Evolutionary conservation across 2,113 vertebrate species (phyloP).

Genomic region (Brevimyrus niger): DNA sequence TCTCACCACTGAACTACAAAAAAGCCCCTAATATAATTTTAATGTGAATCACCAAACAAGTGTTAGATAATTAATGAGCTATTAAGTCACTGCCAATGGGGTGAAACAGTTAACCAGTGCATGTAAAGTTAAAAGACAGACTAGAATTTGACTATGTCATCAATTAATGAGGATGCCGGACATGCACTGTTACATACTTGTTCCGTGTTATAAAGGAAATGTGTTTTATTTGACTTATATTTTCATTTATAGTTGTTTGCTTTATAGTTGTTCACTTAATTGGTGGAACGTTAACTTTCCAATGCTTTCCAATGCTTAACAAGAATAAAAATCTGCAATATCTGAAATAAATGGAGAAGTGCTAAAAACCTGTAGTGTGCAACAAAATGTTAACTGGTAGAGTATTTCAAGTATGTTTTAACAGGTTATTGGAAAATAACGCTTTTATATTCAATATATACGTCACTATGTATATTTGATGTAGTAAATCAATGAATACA

Average conservation of each 20-base stretch:
- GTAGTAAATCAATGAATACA: background rate
- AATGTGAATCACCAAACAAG: background rate
- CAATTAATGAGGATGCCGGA: no score
- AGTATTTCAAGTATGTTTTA: background rate
- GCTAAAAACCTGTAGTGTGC: background rate
- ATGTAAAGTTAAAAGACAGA: background rate
- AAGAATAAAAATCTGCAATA: background rate
- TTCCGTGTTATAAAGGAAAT: background rate
- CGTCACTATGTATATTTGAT: background rate
- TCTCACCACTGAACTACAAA: background rate
- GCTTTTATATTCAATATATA: background rate
- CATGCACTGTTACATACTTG: no score
- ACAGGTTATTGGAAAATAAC: background rate
- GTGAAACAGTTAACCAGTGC: background rate
- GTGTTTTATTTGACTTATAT: no score
- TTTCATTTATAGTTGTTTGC: background rate
- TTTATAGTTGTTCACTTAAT: background rate
- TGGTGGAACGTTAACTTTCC: no score
- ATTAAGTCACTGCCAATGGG: background rate
- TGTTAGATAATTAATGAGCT: background rate
- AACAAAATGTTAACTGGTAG: background rate
- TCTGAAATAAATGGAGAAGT: background rate
- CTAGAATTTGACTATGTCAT: background rate
- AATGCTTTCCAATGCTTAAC: background rate
- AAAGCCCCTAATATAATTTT: background rate